Percentiles rank a stretch among this genome's conserved stretches.
These are phyloP conservation scores for Chorisops tibialis DNA, from an alignment of 2,888 invertebrate species.

Conservation along the genomic window DNA sequence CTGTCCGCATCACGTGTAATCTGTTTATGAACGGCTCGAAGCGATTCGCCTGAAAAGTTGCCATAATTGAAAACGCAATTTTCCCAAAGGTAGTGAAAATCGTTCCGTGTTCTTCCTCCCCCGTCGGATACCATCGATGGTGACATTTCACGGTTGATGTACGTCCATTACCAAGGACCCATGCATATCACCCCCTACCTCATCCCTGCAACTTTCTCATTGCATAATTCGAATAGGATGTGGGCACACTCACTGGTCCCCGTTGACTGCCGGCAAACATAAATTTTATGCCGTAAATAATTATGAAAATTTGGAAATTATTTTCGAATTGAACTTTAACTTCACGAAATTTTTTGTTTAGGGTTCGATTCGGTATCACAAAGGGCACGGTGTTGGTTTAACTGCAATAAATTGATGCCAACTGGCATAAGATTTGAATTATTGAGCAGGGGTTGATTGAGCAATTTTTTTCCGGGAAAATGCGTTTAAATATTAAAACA, in stretches of 20 bases:
- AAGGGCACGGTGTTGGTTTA: not conserved
- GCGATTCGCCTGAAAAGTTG: constrained; percentile 1
- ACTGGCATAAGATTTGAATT: no score
- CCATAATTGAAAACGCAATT: constrained; percentile 13
- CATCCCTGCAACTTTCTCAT: no score
- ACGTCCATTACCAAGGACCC: not conserved
- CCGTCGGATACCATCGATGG: not conserved
- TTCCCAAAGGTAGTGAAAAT: constrained; percentile 14
- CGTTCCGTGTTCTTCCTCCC: not conserved
- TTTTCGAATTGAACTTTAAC: not conserved
- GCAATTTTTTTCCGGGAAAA: no score
- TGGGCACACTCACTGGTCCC: not conserved
- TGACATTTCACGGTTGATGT: constrained; percentile 5
- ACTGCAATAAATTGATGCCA: no score
- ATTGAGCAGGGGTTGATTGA: no score
- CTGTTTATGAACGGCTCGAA: not conserved
- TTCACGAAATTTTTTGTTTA: not conserved
- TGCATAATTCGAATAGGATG: no score
- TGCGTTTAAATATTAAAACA: no score
- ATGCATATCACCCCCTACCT: no score
- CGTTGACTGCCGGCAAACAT: not conserved
- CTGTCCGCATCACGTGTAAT: no score
- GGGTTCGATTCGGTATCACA: not conserved
- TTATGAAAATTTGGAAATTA: constrained; percentile 5
- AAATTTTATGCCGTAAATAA: not conserved